Percentiles rank a stretch among this genome's conserved stretches.
Evolutionary conservation across 2,888 invertebrate genomes (phyloP).

Genomic region (Polymixis lichenea): DNA sequence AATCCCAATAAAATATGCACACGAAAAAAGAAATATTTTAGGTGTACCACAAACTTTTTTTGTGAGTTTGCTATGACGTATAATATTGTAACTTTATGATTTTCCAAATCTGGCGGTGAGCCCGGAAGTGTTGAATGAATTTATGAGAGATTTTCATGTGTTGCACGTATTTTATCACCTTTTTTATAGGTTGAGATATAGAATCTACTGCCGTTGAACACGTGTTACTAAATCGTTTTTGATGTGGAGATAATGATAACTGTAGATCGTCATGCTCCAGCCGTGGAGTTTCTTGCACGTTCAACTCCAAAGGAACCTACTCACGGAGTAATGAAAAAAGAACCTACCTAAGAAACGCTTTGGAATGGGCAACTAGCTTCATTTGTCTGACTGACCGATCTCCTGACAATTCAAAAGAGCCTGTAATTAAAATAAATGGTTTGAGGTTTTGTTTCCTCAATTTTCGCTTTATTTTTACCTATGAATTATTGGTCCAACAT

Average conservation of each 20-base stretch:
- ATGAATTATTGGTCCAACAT: too few species aligned
- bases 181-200: constrained; percentile 50
- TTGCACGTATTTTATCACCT: constrained; percentile 58
- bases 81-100: constrained; percentile 59
- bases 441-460: too few species aligned
- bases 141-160: constrained; percentile 55
- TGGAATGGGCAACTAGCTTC: too few species aligned
- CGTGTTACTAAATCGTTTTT: constrained; percentile 35
- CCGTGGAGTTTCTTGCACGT: too few species aligned
- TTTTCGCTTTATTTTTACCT: too few species aligned
- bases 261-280: not conserved
- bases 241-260: constrained; percentile 23
- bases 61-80: constrained; percentile 65
- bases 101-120: constrained; percentile 48
- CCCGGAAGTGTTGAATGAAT: constrained; percentile 52
- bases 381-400: too few species aligned
- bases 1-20: constrained; percentile 74
- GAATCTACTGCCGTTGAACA: constrained; percentile 18
- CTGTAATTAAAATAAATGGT: too few species aligned
- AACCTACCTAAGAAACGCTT: too few species aligned
- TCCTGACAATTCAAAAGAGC: too few species aligned
- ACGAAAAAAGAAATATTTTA: constrained; percentile 69
- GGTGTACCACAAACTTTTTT: constrained; percentile 60
- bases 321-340: too few species aligned
- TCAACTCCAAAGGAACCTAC: too few species aligned